A percentile compares a stretch with the other conserved stretches of the same genome.
phyloP scores from a whole-genome alignment of 2,113 vertebrate species.

The Arvicanthis niloticus region DNA sequence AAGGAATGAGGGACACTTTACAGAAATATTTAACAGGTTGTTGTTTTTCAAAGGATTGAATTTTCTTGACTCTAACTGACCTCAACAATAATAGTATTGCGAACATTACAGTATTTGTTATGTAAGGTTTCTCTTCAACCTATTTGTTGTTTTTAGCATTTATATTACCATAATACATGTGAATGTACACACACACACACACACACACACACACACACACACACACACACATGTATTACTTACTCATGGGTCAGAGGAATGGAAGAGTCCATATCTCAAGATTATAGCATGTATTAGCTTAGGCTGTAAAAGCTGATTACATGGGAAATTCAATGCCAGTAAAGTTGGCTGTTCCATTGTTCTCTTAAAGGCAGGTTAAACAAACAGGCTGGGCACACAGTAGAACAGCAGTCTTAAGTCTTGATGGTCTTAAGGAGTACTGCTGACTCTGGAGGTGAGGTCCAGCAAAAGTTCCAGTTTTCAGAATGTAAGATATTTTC shows the following conservation, averaged over 20 bases:
- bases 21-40: not conserved
- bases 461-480: not conserved
- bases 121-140: not conserved
- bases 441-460: not conserved
- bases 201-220: not conserved
- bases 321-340: not conserved
- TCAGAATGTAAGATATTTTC: not conserved
- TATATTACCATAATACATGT: not conserved
- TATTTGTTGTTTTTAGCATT: not conserved
- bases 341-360: too few relatives aligned
- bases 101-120: not conserved
- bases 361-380: not conserved
- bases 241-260: not conserved
- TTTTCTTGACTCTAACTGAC: not conserved
- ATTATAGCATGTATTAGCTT: not conserved
- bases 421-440: not conserved
- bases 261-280: not conserved
- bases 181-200: not conserved
- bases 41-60: not conserved
- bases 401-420: not conserved
- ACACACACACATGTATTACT: not conserved
- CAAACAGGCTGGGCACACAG: not conserved
- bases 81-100: not conserved
- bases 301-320: not conserved
- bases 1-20: not conserved